Evolutionary conservation across 2,113 vertebrate species (phyloP).

Genomic region (Baryphthengus martii): DNA sequence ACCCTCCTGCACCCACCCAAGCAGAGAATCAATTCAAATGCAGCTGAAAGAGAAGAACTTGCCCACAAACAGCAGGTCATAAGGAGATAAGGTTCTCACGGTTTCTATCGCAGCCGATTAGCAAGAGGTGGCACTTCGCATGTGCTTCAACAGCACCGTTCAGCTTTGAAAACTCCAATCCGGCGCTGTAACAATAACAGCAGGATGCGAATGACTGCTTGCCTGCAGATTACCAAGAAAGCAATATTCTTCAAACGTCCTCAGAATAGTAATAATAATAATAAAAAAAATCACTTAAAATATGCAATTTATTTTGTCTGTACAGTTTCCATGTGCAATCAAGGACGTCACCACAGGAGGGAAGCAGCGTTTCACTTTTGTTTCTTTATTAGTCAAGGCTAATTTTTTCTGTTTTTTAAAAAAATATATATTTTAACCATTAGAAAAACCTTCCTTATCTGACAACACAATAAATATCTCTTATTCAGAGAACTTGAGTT

Average conservation of each 20-base stretch:
- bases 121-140: neutral
- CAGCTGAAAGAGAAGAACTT: conserved; percentile 9
- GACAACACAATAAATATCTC: neutral
- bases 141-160: neutral
- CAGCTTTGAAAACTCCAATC: neutral
- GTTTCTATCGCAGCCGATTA: neutral
- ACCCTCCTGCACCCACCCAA: neutral
- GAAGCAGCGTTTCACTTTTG: conserved; percentile 49
- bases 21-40: neutral
- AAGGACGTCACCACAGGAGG: conserved; percentile 56
- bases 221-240: neutral
- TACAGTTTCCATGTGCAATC: neutral
- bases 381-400: neutral
- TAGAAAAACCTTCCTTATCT: neutral
- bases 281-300: neutral
- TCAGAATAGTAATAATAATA: accelerated
- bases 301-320: neutral
- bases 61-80: neutral
- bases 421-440: neutral
- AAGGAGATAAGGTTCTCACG: neutral
- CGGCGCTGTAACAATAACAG: neutral
- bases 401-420: neutral
- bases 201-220: accelerated
- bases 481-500: neutral
- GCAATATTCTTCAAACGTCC: accelerated